phyloP scores from a whole-genome alignment of 37 sponge, comb jelly and placozoan species.

The Chondrilla cf. caribensis region DNA sequence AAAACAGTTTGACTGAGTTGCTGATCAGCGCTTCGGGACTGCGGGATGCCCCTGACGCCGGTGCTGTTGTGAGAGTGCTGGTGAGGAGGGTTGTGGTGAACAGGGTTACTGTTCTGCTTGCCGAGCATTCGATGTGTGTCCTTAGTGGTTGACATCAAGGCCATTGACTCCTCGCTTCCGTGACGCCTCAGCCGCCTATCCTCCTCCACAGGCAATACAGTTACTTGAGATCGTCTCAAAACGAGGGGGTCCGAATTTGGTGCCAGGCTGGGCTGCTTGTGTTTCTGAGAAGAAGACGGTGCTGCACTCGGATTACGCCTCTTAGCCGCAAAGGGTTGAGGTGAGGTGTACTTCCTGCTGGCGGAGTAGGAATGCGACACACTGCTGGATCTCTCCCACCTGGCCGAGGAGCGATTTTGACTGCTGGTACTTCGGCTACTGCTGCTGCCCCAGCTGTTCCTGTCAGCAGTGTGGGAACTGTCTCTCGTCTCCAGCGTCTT shows the following conservation, averaged over 20 bases:
- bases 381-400: not conserved
- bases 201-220: not conserved
- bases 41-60: not conserved
- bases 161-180: conserved; percentile 5
- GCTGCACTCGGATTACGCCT: not conserved
- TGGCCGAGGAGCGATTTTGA: not conserved
- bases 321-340: not conserved
- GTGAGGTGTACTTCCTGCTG: not conserved
- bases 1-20: not conserved
- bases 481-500: not conserved
- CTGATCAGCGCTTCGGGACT: not conserved
- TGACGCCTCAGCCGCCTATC: not conserved
- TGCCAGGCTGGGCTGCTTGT: not conserved
- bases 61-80: not conserved
- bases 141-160: too few relatives aligned
- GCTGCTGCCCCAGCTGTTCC: not conserved
- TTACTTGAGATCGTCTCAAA: not conserved
- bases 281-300: not conserved
- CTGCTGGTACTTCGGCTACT: not conserved
- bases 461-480: not conserved
- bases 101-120: not conserved
- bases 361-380: conserved; percentile 7
- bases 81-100: not conserved
- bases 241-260: conserved; percentile 7
- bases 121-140: not conserved